Conservation (phyloP, 2,888 invertebrate genomes). For the Capitulum mitella region DNA sequence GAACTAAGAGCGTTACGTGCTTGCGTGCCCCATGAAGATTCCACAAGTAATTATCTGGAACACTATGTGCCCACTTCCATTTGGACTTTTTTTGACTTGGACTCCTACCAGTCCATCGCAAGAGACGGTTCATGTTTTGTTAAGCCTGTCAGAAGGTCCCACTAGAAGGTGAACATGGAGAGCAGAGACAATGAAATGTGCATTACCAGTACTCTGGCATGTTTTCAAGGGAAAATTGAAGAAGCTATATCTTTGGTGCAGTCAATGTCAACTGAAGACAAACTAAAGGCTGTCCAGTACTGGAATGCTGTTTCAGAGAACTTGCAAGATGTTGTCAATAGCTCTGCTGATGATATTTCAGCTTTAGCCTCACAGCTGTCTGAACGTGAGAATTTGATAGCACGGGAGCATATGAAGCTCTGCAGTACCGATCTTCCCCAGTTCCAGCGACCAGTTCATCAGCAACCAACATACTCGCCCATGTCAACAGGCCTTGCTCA, state of each 20-base stretch:
- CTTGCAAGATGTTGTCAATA: neutral
- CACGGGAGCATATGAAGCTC: neutral
- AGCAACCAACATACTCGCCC: neutral
- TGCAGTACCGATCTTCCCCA: neutral
- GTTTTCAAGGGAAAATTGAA: conserved; percentile 37
- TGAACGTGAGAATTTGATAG: conserved; percentile 37
- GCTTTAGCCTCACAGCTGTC: conserved; percentile 38
- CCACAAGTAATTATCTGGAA: too few relatives aligned
- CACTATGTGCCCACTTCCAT: too few relatives aligned
- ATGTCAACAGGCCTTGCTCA: neutral
- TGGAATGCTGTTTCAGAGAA: neutral
- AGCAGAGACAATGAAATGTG: neutral
- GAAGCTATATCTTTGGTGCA: conserved; percentile 40
- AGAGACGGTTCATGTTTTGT: too few relatives aligned
- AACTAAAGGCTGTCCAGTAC: conserved; percentile 38
- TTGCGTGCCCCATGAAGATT: too few relatives aligned
- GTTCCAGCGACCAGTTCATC: neutral
- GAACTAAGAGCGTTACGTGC: too few relatives aligned
- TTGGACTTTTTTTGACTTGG: too few relatives aligned
- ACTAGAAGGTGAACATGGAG: neutral
- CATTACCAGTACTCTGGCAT: neutral
- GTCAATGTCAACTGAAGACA: conserved; percentile 39
- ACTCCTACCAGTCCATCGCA: too few relatives aligned
- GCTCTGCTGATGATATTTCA: conserved; percentile 40
- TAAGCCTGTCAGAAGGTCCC: too few relatives aligned